Conservation (phyloP, 2,113 vertebrate species). For the Scatophagus argus region DNA sequence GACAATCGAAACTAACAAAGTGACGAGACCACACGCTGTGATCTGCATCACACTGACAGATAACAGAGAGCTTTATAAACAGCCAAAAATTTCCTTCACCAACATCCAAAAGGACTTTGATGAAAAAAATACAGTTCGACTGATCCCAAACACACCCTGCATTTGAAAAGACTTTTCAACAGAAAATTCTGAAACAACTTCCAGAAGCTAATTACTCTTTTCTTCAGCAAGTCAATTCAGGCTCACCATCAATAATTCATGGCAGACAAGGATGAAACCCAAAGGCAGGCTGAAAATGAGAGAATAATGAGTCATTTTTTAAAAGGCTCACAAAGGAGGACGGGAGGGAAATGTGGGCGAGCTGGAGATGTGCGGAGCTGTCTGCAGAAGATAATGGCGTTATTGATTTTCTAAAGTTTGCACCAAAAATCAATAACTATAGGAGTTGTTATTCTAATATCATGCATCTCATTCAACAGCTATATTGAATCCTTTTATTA, state of each 20-base stretch:
- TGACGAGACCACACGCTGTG: neutral
- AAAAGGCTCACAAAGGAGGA: constrained; percentile 37
- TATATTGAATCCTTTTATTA: neutral
- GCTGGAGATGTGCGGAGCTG: constrained; percentile 13
- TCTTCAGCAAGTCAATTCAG: constrained; percentile 39
- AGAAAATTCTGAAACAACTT: constrained; percentile 15
- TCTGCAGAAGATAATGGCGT: constrained; percentile 22
- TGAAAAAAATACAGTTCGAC: neutral
- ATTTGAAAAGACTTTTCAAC: neutral
- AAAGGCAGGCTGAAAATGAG: constrained; percentile 53
- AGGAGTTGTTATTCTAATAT: constrained; percentile 8
- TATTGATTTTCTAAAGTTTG: constrained; percentile 57
- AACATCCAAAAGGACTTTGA: neutral
- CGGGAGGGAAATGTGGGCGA: neutral
- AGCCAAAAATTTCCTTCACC: neutral
- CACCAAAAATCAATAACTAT: constrained; percentile 22
- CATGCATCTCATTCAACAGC: neutral
- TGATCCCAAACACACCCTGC: neutral
- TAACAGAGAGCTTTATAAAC: constrained; percentile 4
- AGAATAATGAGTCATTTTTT: constrained; percentile 53
- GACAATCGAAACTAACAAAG: neutral
- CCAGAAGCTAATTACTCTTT: constrained; percentile 51
- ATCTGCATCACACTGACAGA: neutral
- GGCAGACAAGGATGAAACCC: constrained; percentile 40
- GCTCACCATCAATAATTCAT: constrained; percentile 62